Base-by-base conservation (phyloP, 64 coral and sea anemone genomes). In the Cladopsammia gracilis region DNA sequence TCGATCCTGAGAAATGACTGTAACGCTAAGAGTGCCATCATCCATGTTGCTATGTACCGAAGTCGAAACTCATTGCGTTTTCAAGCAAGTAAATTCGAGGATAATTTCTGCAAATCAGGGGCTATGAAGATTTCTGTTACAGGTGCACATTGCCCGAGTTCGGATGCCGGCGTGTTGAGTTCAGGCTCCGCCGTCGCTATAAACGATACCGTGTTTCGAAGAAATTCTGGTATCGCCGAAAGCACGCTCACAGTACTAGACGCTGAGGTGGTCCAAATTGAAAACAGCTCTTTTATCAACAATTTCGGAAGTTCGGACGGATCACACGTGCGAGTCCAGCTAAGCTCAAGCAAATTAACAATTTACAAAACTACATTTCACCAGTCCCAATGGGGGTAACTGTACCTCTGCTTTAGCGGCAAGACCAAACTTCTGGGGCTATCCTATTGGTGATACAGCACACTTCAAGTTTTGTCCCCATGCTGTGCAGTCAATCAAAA, bases 401-500 rank as follows among this genome's bases (percentile, higher is more conserved):
- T 91, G 89, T 60, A 48, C 77, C 2, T 6, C 52, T 14, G 58
- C 53, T 14, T 20, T 91, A 10, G 48, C 89, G 18, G 89, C 89
- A 22, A 82, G 62, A 14, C 66, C 77, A 9, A 83, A 83, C 16
- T 91, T 58, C 57, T 91, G 89, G 89, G 89, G 89, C 10, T 91
- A 60, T 25, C 60, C 50, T 15, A 22, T 83, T 16, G 20, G 44
- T 22, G 66, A 83, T 3, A 12, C 43, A 11, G 89, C 71, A 2
- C 7, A 50, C 11, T 91, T 91, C 51, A 61, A 20, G 54, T 47
- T 72, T 15, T 91, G 89, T 61, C 89, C 89, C 15, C 43, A 71
- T 25, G 48, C 25, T 91, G 89, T 61, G 26, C 64, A 61, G 1
- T 25, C 50, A 91, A 73, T 57, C 70, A 83, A 70, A 83, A 25